Base-by-base conservation (phyloP, 2,797 vertebrate species). In the Poeciliopsis presidionis region DNA sequence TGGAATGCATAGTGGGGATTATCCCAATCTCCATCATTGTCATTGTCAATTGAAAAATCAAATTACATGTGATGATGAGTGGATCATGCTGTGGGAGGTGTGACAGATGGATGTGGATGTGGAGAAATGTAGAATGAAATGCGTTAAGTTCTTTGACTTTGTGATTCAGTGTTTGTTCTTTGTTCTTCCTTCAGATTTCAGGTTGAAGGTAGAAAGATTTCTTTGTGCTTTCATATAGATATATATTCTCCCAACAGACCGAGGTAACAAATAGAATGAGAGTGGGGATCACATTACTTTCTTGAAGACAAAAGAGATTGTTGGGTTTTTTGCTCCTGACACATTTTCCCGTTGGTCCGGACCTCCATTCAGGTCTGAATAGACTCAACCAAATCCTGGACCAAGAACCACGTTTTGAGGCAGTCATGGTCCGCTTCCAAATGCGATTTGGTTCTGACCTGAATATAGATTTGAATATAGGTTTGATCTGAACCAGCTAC, bases 1-100 rank as follows among this genome's bases (percentile, higher is more conserved):
- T 86, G 87, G 87, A 92, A 94, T 93, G 90, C 89, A 90, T 86
- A 91, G 86, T 7, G 86, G 89, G 91, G 92, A 94, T 95, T 93
- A 93, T 73, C 43, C 28, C 78, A 79, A 82, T 91, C 91, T 85
- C 86, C 85, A 84, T 91, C 92, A 90, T 85, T 90, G 90, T 89
- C 93, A 90, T 87, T 77, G 85, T 88, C 89, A 83, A 87, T 49
- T 84, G 82, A 89, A 89, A 91, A 94, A 92, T 94, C 89, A 93
- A 94, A 95, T 94, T 92, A 92, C 81, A 81, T 86, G 81, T 82
- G 89, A 89, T 88, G 87, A 91, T 84, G 91, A 90, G 87, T 72
- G 81, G 87, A 87, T 82, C 73, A 47, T 28, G 76, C 80, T 28
- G 76, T 45, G 80, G 83, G 79, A 87, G 76, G 69, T 55, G 82